Evolutionary conservation across 2,113 vertebrate species (phyloP), one percentile per base, ranked within the genome.

Genomic region (Poecile atricapillus): DNA sequence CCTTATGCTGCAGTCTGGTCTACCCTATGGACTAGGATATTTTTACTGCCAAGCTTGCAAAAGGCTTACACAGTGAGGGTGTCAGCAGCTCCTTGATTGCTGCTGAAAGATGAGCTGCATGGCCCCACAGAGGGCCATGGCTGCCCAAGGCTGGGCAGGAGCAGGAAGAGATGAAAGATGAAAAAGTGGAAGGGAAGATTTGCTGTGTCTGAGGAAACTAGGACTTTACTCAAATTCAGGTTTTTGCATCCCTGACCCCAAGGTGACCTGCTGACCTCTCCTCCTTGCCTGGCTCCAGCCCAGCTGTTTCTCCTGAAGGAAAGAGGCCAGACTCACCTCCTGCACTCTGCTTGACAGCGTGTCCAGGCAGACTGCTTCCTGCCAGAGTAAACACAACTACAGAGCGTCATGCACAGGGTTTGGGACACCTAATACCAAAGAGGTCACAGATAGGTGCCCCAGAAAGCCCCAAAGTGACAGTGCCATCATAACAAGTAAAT

Each of bases 241-340:
- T 47, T 95, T 89, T 92, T 55, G 43, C 78, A 76, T 83, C 82
- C 18, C 81, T 95, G 95, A 95, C 93, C 95, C 63, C 50, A 77
- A 39, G 35, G 46, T 90, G 94, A 93, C 94, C 87, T 60, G 37
- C 65, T 91, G 93, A 93, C 94, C 95, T 94, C 74, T 93, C n/a
- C 55, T 94, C 74, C 55, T 55, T 79, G 91, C 73, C 89, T 82
- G 93, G 49, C 58, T 92, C 58, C 87, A 87, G 30, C 24, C 90
- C 89, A 94, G 94, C 89, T 90, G 91, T 83, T 88, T 93, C 75
- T 96, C 55, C 89, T 83, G 87, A 83, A 88, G 86, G 69, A 87
- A 90, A 68, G 67, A 43, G 67, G 70, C 81, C 96, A 82, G 87
- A 56, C 65, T 94, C 81, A 84, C 80, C 87, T 79, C 84, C 89